A percentile compares a stretch with the other conserved stretches of the same genome.
phyloP scores from a whole-genome alignment of 2,888 invertebrate genomes.

The Endotricha flammealis region DNA sequence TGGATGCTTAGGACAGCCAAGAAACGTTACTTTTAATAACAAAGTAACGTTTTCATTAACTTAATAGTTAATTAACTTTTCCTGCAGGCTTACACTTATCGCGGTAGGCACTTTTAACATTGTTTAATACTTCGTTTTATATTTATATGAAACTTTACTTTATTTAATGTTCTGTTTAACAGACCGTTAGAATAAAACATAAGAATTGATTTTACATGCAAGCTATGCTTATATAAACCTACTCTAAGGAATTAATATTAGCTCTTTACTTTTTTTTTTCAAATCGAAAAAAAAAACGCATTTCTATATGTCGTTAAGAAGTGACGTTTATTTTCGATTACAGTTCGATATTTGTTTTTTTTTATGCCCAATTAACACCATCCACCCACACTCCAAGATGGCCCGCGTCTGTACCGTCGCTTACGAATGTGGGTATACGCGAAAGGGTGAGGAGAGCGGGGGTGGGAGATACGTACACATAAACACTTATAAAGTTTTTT shows the following conservation, averaged over 20 bases:
- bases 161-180: no score
- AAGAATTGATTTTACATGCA: no score
- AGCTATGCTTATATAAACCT: no score
- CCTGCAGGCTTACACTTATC: conserved; percentile 1
- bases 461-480: conserved; percentile 61
- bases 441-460: conserved; percentile 63
- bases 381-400: conserved; percentile 22
- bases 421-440: conserved; percentile 75
- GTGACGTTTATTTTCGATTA: no score
- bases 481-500: conserved; percentile 79
- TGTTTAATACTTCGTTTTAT: background rate
- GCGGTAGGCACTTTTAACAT: conserved; percentile 3
- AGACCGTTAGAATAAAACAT: no score
- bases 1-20: background rate
- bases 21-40: conserved; percentile 8
- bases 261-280: no score
- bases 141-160: background rate
- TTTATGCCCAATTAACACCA: conserved; percentile 5
- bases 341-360: no score
- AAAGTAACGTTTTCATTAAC: conserved; percentile 7
- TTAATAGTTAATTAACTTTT: conserved; percentile 8
- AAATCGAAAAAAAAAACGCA: no score
- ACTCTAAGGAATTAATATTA: no score
- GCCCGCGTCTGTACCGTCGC: conserved; percentile 50
- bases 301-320: no score